These are phyloP conservation scores for Verasper variegatus DNA, from an alignment of 2,113 vertebrate species.

Conservation along the genomic window DNA sequence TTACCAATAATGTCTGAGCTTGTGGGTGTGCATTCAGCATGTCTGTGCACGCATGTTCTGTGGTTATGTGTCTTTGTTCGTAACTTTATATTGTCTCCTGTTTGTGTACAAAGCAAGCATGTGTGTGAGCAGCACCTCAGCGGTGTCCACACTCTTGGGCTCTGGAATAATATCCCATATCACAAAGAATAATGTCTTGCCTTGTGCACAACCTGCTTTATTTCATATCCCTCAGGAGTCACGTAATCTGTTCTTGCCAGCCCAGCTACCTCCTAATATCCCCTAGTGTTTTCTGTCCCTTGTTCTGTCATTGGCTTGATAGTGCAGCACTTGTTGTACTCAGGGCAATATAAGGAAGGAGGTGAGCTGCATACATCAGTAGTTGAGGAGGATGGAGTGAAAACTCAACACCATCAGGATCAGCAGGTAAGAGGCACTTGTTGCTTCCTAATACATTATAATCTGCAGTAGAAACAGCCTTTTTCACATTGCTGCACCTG, in stretches of 20 bases:
- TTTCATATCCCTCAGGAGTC: constrained; percentile 71
- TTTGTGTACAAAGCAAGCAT: constrained; percentile 55
- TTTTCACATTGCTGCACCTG: background rate
- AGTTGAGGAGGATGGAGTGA: constrained; percentile 58
- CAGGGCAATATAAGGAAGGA: constrained; percentile 60
- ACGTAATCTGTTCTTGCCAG: constrained; percentile 68
- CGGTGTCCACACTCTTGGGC: background rate
- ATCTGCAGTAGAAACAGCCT: background rate
- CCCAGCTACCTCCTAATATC: constrained; percentile 65
- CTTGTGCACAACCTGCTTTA: constrained; percentile 62
- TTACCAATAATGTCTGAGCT: constrained; percentile 21
- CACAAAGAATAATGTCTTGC: constrained; percentile 72
- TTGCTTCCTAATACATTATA: background rate
- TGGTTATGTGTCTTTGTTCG: constrained; percentile 35
- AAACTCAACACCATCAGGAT: constrained; percentile 25
- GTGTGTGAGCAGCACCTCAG: constrained; percentile 38
- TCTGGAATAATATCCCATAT: constrained; percentile 66
- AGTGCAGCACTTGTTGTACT: constrained; percentile 23
- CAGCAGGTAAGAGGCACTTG: constrained; percentile 54
- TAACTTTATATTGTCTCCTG: constrained; percentile 37
- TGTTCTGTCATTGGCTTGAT: constrained; percentile 57
- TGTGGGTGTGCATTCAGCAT: constrained; percentile 20
- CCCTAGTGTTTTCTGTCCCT: constrained; percentile 49
- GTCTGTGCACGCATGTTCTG: constrained; percentile 12
- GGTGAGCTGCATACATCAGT: constrained; percentile 14